Evolutionary conservation across 2,888 invertebrate species (phyloP).

Genomic region (Prenolepis imparis): DNA sequence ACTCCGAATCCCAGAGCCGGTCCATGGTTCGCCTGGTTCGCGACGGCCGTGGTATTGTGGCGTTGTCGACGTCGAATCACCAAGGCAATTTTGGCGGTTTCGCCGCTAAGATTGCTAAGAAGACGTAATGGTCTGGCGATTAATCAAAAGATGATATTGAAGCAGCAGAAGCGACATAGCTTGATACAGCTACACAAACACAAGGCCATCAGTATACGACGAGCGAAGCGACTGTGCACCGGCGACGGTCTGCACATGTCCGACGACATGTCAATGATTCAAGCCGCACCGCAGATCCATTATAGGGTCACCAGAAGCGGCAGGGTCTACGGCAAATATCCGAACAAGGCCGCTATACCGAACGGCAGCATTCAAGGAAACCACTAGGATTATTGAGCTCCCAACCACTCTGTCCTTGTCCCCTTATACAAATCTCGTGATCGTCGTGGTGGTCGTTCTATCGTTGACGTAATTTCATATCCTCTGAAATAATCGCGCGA

Average conservation of each 20-base stretch:
- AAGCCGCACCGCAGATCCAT: slow-evolving; percentile 76
- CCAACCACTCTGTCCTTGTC: slow-evolving; percentile 10
- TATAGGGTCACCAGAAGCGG: slow-evolving; percentile 84
- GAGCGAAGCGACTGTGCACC: slow-evolving; percentile 79
- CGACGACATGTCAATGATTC: slow-evolving; percentile 65
- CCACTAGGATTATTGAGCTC: slow-evolving; percentile 36
- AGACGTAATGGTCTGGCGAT: slow-evolving; percentile 32
- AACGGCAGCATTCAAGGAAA: slow-evolving; percentile 36
- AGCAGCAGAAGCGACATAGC: slow-evolving; percentile 54
- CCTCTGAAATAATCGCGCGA: background rate
- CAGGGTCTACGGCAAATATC: slow-evolving; percentile 83
- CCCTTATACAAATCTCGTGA: slow-evolving; percentile 27
- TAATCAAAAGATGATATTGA: slow-evolving; percentile 56
- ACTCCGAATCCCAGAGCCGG: slow-evolving; percentile 77
- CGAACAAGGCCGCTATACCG: slow-evolving; percentile 72
- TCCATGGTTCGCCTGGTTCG: slow-evolving; percentile 84
- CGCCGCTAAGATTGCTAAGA: slow-evolving; percentile 77
- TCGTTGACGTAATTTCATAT: slow-evolving; percentile 7
- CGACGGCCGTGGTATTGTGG: slow-evolving; percentile 82
- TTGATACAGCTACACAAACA: slow-evolving; percentile 73
- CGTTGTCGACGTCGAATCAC: slow-evolving; percentile 80
- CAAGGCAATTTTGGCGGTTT: slow-evolving; percentile 76
- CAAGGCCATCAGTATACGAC: slow-evolving; percentile 73
- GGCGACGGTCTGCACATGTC: slow-evolving; percentile 81
- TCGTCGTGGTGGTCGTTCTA: slow-evolving; percentile 25